Evolutionary conservation across 2,888 invertebrate species (phyloP).

Genomic region (Pegoplata infirma): DNA sequence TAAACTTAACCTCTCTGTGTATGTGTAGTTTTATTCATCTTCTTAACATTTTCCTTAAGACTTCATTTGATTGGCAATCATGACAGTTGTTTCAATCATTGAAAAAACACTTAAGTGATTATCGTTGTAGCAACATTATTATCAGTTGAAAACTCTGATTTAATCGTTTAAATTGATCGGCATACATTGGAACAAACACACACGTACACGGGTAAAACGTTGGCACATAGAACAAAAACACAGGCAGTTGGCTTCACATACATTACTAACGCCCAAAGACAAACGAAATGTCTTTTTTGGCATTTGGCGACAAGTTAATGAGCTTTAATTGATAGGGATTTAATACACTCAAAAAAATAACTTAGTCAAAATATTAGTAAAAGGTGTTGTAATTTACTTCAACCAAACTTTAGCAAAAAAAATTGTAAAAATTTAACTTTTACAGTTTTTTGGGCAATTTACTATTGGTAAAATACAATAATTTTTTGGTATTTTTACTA

Average conservation of each 20-base stretch:
- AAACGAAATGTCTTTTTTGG: neutral
- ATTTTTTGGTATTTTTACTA: no score
- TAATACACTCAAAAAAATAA: no score
- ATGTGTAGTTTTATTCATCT: neutral
- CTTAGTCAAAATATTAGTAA: no score
- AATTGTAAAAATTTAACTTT: no score
- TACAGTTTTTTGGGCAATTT: no score
- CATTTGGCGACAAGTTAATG: constrained; percentile 26
- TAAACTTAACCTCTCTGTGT: no score
- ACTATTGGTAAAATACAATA: no score
- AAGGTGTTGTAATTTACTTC: no score
- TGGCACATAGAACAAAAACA: neutral
- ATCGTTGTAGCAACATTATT: constrained; percentile 30
- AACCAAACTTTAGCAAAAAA: no score
- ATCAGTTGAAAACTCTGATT: constrained; percentile 16
- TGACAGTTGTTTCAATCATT: constrained; percentile 6
- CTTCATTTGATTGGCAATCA: constrained; percentile 1
- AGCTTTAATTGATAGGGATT: constrained; percentile 20
- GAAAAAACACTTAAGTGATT: constrained; percentile 35
- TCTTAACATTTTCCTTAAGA: constrained; percentile 3
- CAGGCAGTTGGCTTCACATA: neutral
- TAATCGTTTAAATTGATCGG: constrained; percentile 22
- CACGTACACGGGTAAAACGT: no score
- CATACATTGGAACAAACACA: neutral
- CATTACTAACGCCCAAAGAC: neutral